phyloP scores from a whole-genome alignment of 2,113 vertebrate genomes.

The Ammodytes dubius region DNA sequence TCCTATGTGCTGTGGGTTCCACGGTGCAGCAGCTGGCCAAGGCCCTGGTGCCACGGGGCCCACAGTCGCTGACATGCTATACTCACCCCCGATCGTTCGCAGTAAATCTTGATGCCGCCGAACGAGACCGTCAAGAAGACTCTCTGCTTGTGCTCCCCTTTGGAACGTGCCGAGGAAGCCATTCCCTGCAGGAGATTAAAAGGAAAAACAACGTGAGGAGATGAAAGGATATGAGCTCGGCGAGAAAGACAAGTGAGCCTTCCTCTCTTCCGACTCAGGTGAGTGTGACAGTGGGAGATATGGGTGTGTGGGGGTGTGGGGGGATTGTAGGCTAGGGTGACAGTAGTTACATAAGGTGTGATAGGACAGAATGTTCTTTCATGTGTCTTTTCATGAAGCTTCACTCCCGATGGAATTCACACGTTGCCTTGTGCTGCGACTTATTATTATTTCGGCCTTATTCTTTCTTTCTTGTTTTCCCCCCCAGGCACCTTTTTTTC shows the following conservation, averaged over 20 bases:
- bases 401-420: constrained; percentile 62
- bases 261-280: constrained; percentile 59
- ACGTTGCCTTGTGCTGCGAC: constrained; percentile 32
- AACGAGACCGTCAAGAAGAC: constrained; percentile 98
- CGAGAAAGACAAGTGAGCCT: constrained; percentile 24
- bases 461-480: constrained; percentile 6
- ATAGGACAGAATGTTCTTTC: constrained; percentile 72
- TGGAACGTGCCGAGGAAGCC: constrained; percentile 95
- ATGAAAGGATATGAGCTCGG: constrained; percentile 59
- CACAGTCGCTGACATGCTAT: constrained; percentile 60
- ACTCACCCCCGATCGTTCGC: constrained; percentile 99
- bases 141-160: constrained; percentile 98
- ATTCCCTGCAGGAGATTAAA: constrained; percentile 89
- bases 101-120: constrained; percentile 98
- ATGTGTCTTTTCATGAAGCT: constrained; percentile 58
- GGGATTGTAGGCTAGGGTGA: constrained; percentile 28
- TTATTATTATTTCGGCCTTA: constrained; percentile 44
- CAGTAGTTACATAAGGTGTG: constrained; percentile 73
- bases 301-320: not conserved
- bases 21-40: constrained; percentile 59
- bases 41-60: constrained; percentile 26
- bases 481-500: not conserved
- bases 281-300: constrained; percentile 57
- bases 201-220: constrained; percentile 51
- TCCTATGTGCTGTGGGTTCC: constrained; percentile 53